Evolutionary conservation across 2,888 invertebrate species (phyloP).

Genomic region (Amorpha juglandis): DNA sequence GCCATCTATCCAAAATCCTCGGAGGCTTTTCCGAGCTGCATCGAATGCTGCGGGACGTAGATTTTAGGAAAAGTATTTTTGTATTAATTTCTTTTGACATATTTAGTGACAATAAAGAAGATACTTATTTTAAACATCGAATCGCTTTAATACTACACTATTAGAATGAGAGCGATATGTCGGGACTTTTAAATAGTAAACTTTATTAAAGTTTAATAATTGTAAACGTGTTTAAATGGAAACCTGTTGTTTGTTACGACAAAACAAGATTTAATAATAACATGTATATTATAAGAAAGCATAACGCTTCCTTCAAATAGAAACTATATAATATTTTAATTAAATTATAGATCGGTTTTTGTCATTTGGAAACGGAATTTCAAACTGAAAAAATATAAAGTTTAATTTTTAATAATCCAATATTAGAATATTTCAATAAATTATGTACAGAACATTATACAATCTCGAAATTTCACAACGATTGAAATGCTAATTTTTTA

Average conservation of each 20-base stretch:
- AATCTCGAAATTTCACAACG: neutral
- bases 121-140: neutral
- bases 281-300: neutral
- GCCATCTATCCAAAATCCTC: constrained; percentile 82
- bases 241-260: too few relatives aligned
- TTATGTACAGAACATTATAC: neutral
- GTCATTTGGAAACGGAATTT: too few relatives aligned
- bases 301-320: neutral
- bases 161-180: neutral
- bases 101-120: neutral
- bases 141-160: neutral
- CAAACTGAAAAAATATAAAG: too few relatives aligned
- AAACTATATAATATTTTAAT: too few relatives aligned
- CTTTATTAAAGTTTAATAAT: neutral
- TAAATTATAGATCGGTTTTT: too few relatives aligned
- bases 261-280: neutral
- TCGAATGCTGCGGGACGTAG: constrained; percentile 79
- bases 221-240: neutral
- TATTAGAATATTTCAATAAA: too few relatives aligned
- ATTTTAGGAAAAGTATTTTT: constrained; percentile 43
- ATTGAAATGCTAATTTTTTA: neutral
- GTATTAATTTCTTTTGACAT: constrained; percentile 29
- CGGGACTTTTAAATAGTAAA: neutral
- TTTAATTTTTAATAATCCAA: too few relatives aligned
- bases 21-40: constrained; percentile 76